phyloP scores from a whole-genome alignment of 2,888 invertebrate species.

The Polyommatus icarus region DNA sequence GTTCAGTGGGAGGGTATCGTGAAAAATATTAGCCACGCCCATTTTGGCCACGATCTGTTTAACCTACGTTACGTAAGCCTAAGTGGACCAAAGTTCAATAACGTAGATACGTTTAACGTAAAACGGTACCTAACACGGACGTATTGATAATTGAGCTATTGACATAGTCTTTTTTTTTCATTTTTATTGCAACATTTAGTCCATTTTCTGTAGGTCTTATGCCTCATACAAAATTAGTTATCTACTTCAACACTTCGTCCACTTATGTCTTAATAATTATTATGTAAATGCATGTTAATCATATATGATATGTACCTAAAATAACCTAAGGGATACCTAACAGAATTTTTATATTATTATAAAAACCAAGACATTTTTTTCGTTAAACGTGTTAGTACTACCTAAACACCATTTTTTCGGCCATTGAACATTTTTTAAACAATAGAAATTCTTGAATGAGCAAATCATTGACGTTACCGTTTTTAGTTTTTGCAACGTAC shows the following conservation, averaged over 20 bases:
- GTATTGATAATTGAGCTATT: not conserved
- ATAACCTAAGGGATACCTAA: too few relatives aligned
- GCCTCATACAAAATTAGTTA: too few relatives aligned
- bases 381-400: not conserved
- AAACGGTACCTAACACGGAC: not conserved
- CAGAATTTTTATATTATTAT: too few relatives aligned
- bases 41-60: constrained; percentile 20
- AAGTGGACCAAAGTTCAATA: constrained; percentile 12
- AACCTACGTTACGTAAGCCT: constrained; percentile 4
- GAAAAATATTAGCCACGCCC: constrained; percentile 23
- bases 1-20: not conserved
- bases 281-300: too few relatives aligned
- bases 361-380: too few relatives aligned
- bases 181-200: not conserved
- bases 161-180: not conserved
- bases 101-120: not conserved
- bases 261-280: too few relatives aligned
- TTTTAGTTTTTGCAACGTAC: not conserved
- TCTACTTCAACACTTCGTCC: too few relatives aligned
- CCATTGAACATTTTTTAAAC: constrained; percentile 5
- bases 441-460: not conserved
- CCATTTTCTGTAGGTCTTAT: too few relatives aligned
- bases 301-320: too few relatives aligned
- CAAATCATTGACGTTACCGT: constrained; percentile 2
- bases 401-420: not conserved